A percentile compares a stretch with the other conserved stretches of the same genome.
phyloP scores from a whole-genome alignment of 2,888 invertebrate species.

The Oeneis ivallda region DNA sequence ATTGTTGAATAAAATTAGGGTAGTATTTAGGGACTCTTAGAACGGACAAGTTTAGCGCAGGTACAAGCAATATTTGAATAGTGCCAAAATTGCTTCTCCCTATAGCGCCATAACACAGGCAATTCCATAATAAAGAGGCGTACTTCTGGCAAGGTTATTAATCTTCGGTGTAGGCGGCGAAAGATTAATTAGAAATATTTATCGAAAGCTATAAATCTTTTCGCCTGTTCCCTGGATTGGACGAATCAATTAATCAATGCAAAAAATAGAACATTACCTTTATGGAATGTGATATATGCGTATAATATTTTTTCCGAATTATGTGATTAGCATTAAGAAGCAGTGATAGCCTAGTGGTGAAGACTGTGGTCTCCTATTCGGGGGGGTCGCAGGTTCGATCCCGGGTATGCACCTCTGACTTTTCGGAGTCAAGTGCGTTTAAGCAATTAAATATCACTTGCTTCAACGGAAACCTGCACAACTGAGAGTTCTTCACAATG shows the following conservation, averaged over 20 bases:
- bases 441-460: too few species aligned
- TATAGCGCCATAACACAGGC: constrained; percentile 12
- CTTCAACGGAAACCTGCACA: too few species aligned
- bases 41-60: not conserved
- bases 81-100: not conserved
- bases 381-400: too few species aligned
- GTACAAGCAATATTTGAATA: not conserved
- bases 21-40: not conserved
- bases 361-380: too few species aligned
- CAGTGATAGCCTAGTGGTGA: not conserved
- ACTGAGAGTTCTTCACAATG: too few species aligned
- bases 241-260: constrained; percentile 29
- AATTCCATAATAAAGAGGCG: constrained; percentile 33
- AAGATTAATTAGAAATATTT: constrained; percentile 44
- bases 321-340: too few species aligned
- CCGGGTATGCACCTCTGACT: too few species aligned
- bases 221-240: constrained; percentile 25
- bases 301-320: not conserved
- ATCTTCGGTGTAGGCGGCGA: constrained; percentile 33
- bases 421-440: too few species aligned
- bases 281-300: not conserved
- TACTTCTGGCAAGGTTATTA: constrained; percentile 34
- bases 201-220: constrained; percentile 39
- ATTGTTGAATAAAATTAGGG: too few species aligned
- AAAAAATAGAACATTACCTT: constrained; percentile 11